These are phyloP conservation scores for Miichthys miiuy DNA, from an alignment of 2,797 vertebrate species.

Conservation along the genomic window DNA sequence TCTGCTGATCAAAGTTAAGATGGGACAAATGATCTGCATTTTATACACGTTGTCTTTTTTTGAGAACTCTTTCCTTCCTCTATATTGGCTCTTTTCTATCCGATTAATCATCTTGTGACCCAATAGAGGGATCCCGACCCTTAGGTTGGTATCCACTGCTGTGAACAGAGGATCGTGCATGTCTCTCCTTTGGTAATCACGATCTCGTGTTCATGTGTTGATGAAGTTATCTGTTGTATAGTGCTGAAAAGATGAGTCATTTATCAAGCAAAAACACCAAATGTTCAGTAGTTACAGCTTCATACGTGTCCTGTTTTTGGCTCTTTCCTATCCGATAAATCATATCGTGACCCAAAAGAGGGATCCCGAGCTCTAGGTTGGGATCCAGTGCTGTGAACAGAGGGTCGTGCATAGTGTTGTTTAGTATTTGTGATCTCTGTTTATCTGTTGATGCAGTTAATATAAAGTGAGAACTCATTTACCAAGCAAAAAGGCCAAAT, in stretches of 20 bases:
- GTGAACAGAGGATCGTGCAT: conserved; percentile 6
- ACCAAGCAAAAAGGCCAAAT: not conserved
- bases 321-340: not conserved
- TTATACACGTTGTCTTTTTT: no score
- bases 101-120: not conserved
- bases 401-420: conserved; percentile 4
- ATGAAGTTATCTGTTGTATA: not conserved
- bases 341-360: not conserved
- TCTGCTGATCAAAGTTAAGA: no score
- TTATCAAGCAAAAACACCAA: no score
- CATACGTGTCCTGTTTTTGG: not conserved
- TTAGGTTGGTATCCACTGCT: not conserved
- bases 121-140: not conserved
- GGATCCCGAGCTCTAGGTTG: not conserved
- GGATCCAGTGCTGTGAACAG: not conserved
- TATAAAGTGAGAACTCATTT: not conserved
- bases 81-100: not conserved
- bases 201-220: not conserved
- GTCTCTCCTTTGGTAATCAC: not conserved
- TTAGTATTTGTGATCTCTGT: not conserved
- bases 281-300: not conserved
- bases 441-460: not conserved
- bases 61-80: no score
- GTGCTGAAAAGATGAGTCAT: not conserved
- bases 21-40: no score